Base-by-base conservation (phyloP, 2,888 invertebrate genomes). In the Tetragonula carbonaria region DNA sequence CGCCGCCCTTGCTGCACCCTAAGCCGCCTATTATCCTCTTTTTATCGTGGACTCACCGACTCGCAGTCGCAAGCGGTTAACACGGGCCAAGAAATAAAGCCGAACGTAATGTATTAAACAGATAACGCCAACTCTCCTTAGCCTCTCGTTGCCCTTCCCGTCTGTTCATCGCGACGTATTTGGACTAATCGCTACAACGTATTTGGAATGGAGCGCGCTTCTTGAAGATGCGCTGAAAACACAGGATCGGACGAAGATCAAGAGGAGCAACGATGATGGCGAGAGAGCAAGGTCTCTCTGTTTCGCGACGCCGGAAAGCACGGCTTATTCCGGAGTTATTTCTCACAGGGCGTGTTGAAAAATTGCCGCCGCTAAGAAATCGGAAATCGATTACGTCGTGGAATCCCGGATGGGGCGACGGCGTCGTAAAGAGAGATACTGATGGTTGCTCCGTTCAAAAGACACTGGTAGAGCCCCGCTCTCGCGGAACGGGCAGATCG, bases 331-430 rank as follows among this genome's bases (percentile, higher is more conserved):
- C 87, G 75, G 89, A 92, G 91, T 93, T 92, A 93, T 93, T 93
- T 93, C 93, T 93, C 92, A 91, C 88, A 82, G 87, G 82, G 86
- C 88, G 91, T 90, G 28, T 28, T 92, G 93, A 93, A 91, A 93
- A 93, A 93, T 93, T 91, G 90, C 90, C 89, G 88, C 89, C 91
- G 90, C 92, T 92, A 86, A 82, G 91, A 91, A 93, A 93, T 93
- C 92, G 93, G 90, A 93, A 93, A 93, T 93, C 93, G 93, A 93
- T 93, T 93, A 92, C 90, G 89, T 82, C 85, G 87, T 78, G 74
- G 83, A 86, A 87, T 86, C 81, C 86, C 66, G 74, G 71, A 53
- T 50, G 73, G 82, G 18, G 79, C 28, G 86, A 68, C 71, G 74
- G 28, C 51, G 82, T 65, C 63, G 74, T 84, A 82, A 87, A 84